phyloP scores from a whole-genome alignment of 2,797 vertebrate species.

The Hypotaenidia okinawae region DNA sequence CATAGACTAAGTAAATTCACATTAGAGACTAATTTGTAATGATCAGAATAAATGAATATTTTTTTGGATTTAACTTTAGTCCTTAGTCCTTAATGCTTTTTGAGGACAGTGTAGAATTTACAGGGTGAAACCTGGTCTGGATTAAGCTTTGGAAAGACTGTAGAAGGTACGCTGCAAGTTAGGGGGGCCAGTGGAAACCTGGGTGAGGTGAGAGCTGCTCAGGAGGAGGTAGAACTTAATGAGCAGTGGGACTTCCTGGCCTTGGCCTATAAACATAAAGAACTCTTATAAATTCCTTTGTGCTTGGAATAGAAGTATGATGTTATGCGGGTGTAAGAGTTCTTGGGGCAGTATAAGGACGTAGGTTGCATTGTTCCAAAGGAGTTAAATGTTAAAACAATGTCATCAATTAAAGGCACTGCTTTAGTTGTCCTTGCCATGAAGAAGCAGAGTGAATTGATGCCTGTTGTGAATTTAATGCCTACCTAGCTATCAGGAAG shows the following conservation, averaged over 20 bases:
- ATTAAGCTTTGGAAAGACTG: background rate
- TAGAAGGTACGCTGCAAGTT: fast-evolving
- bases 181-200: background rate
- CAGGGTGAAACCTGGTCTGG: background rate
- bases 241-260: background rate
- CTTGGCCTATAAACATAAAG: background rate
- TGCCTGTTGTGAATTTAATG: background rate
- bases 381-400: background rate
- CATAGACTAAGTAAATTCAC: background rate
- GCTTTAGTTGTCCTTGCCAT: background rate
- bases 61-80: background rate
- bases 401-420: background rate
- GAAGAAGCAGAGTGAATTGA: background rate
- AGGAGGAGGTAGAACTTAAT: background rate
- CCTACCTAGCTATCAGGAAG: background rate
- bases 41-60: background rate
- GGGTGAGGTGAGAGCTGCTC: background rate
- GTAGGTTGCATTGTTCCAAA: background rate
- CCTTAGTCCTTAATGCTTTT: background rate
- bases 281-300: background rate
- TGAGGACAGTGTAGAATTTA: background rate
- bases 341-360: background rate
- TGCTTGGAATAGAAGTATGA: background rate
- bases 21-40: background rate
- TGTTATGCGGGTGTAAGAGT: background rate